Percentiles rank a stretch among this genome's conserved stretches.
Evolutionary conservation across 1,140 invertebrate genomes (phyloP).

Genomic region (Choristoneura fumiferana): DNA sequence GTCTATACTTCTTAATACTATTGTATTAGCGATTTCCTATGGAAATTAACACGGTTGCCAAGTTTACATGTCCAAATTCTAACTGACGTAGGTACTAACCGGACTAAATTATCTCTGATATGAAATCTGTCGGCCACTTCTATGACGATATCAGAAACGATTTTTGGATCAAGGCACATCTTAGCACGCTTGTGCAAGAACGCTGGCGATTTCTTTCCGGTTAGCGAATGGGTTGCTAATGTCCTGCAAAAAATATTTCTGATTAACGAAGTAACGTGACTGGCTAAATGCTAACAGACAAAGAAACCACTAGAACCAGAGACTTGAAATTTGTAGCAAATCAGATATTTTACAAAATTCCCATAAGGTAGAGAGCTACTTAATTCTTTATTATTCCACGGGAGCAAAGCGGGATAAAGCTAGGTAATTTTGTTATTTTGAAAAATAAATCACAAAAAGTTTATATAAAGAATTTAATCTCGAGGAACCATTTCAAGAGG

Average conservation of each 20-base stretch:
- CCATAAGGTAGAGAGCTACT: background rate
- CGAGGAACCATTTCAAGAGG: too few species aligned
- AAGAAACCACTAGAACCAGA: too few species aligned
- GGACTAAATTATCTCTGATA: constrained; percentile 66
- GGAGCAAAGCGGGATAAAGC: too few species aligned
- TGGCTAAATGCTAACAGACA: too few species aligned
- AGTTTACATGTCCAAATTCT: too few species aligned
- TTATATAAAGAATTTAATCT: too few species aligned
- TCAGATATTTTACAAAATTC: background rate
- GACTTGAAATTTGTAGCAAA: too few species aligned
- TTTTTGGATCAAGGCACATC: constrained; percentile 69
- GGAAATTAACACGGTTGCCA: background rate
- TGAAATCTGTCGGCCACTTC: constrained; percentile 63
- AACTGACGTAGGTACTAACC: constrained; percentile 38
- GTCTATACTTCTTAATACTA: too few species aligned
- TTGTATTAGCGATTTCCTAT: too few species aligned
- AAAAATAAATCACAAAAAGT: too few species aligned
- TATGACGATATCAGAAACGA: constrained; percentile 65
- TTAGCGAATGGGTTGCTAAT: constrained; percentile 70
- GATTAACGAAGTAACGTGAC: too few species aligned
- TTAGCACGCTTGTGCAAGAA: constrained; percentile 67
- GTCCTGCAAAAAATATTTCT: constrained; percentile 63
- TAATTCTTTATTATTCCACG: background rate
- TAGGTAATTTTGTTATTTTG: too few species aligned
- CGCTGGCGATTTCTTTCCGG: constrained; percentile 70